A percentile compares a stretch with the other conserved stretches of the same genome.
Conservation (phyloP, 2,797 vertebrate species). For the Lepus oiostolus region DNA sequence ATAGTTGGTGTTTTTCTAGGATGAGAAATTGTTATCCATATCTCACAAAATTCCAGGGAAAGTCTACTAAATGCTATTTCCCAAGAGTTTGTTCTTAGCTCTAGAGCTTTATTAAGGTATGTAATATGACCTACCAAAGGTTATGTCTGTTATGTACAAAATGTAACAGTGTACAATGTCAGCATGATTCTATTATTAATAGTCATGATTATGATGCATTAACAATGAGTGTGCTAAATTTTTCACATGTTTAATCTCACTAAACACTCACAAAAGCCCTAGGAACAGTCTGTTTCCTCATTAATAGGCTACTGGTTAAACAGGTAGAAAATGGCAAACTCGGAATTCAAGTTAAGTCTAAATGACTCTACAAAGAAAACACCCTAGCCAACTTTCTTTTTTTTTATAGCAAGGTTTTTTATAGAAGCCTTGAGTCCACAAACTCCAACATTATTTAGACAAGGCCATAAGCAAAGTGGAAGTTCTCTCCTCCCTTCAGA, state of each 20-base stretch:
- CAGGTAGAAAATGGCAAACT: not conserved
- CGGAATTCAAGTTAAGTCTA: not conserved
- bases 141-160: not conserved
- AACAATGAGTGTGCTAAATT: conserved; percentile 10
- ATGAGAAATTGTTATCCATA: conserved; percentile 12
- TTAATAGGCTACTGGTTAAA: not conserved
- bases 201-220: conserved; percentile 43
- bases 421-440: too few species aligned
- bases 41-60: conserved; percentile 32
- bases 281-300: not conserved
- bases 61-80: conserved; percentile 43
- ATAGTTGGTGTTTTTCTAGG: conserved; percentile 28
- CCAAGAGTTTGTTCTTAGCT: not conserved
- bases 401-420: too few species aligned
- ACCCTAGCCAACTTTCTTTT: not conserved
- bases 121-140: not conserved
- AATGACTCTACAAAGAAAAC: not conserved
- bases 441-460: too few species aligned
- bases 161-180: not conserved
- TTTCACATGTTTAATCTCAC: conserved; percentile 15
- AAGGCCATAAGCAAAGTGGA: too few species aligned
- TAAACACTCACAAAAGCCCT: not conserved
- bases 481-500: too few species aligned
- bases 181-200: conserved; percentile 9
- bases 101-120: not conserved